Base-by-base conservation (phyloP, 1,140 invertebrate species). In the Magallana gigas region DNA sequence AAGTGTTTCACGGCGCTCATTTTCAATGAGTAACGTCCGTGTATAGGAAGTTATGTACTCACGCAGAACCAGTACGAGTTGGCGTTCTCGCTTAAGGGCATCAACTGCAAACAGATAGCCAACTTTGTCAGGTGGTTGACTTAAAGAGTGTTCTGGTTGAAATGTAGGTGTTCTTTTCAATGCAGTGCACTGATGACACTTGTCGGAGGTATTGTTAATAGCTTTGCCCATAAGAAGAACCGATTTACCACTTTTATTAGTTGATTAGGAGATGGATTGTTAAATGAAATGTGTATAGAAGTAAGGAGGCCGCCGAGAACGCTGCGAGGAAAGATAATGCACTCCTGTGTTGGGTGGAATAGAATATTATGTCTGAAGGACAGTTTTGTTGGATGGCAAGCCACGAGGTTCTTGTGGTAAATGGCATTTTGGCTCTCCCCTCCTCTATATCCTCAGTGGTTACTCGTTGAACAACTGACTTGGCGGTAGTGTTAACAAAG, bases 261-360 rank as follows among this genome's bases (percentile, higher is more conserved):
- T 76, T 91, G 88, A 83, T 91, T 81, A 12, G 14, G 60, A 6
- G 88, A 86, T 29, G 87, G 89, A 48, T 48, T 2, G 36, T 48
- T 48, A 2, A 48, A 48, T 48, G 36, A 48, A 48, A 91, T 76
- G 76, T 91, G 91, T 58, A 90, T 59, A 36, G 90, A 84, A 18
- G 88, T 90, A 11, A 90, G 1, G 16, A 92, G 59, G 48, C 91
- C 89, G 48, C 90, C 85, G n/a, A 91, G 29, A 12, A 90, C 88
- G 12, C 16, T 7, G 16, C 89, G 80, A 8, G 90, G 89, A n/a
- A 92, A 89, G 12, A 91, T 84, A 80, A 91, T 90, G 14, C 23
- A 60, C 23, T 92, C 90, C 7, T 59, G 59, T 62, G 64, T 71
- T 12, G 85, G 71, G 57, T 36, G 23, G 48, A 89, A 83, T 59